Conservation (phyloP, 1,140 invertebrate genomes). For the Ceratitis capitata region DNA sequence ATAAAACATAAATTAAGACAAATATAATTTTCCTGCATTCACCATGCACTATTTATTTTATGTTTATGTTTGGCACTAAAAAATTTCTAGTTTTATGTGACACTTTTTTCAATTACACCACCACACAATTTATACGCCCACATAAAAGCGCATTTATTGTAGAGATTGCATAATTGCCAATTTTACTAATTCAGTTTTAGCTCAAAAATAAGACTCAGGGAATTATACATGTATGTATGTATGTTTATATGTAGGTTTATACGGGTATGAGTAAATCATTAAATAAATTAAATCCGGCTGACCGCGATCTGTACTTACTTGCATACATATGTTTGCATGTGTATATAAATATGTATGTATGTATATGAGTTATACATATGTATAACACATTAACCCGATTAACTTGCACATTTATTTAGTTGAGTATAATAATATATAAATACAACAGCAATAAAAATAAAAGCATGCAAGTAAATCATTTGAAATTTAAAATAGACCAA, state of each 20-base stretch:
- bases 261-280: neutral
- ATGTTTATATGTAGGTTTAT: neutral
- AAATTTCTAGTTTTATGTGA: neutral
- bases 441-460: constrained; percentile 25
- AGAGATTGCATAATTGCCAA: constrained; percentile 17
- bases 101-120: neutral
- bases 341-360: neutral
- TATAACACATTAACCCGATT: constrained; percentile 17
- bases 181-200: neutral
- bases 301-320: neutral
- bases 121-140: neutral
- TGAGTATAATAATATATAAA: constrained; percentile 25
- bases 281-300: neutral
- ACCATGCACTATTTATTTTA: too few species aligned
- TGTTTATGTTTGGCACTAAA: neutral
- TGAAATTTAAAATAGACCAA: neutral
- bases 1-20: too few species aligned
- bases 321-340: neutral
- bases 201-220: neutral
- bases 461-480: constrained; percentile 24
- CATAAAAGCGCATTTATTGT: neutral
- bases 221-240: neutral
- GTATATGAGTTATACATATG: neutral
- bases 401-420: constrained; percentile 25
- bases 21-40: too few species aligned